Base-by-base conservation (phyloP, 2,113 vertebrate genomes). In the Stegostoma tigrinum region DNA sequence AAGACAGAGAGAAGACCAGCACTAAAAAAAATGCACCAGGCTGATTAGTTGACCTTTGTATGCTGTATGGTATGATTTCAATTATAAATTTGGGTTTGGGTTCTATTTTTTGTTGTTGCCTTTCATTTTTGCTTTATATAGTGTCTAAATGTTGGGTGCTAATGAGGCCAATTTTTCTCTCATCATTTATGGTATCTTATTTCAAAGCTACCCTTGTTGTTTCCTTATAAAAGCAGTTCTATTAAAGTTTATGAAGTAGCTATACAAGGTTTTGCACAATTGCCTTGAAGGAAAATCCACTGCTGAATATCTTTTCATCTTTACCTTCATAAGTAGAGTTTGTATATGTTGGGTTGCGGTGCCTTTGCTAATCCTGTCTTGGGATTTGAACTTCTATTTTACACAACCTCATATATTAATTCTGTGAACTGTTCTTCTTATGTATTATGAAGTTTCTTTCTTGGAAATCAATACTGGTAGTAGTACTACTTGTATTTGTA, bases 401-500 rank as follows among this genome's bases (percentile, higher is more conserved):
- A 66, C 89, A 66, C 89, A 93, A 38, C 34, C 15, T 38, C 66
- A 93, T 66, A 67, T 93, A 93, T 93, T 93, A 66, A 93, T 66
- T 93, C 89, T 93, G 89, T 66, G 89, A 66, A 93, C 61, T 38
- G 55, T 67, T 93, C 61, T 83, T 38, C 80, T 66, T n/a, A 66
- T 38, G 61, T n/a, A 38, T 93, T 66, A 66, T 93, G 89, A 91
- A 91, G 89, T 66, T 93, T 64, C 27, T 90, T 64, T 66, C 30
- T 66, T 93, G 38, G 1, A 93, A 93, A 93, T 93, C 89, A 93
- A 93, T 93, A 93, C 61, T 67, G 30, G 61, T 66, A 38, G 34
- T 34, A 38, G 61, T 38, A 14, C 87, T 91, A 30, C 55, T 61
- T 61, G 30, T 34, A 66, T 67, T 24, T 93, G 61, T 93, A 93